Base-by-base conservation (phyloP, 2,797 vertebrate genomes). In the Pampus argenteus region DNA sequence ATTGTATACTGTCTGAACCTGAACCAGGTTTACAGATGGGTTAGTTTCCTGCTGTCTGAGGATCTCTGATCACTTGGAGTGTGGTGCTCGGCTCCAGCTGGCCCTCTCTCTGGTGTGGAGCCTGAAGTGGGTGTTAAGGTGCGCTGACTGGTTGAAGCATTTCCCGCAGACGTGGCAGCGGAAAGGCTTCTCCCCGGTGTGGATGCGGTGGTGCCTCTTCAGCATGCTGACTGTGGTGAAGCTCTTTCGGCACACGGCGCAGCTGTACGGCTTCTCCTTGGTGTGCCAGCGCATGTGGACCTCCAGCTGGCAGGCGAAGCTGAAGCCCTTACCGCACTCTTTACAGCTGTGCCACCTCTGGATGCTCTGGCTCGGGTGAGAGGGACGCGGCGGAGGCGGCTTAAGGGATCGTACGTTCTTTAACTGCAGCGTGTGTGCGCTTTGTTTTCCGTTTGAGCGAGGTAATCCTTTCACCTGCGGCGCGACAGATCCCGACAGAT, bases 251-350 rank as follows among this genome's bases (percentile, higher is more conserved):
- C 92, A 93, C 77, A 92, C 91, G 0, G 88, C 22, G 0, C 92
- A 93, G 77, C 86, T 83, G 88, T 92, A 93, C 0, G 92, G 92
- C 48, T 91, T 93, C 84, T 93, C 92, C 70, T 92, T 92, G n/a
- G 91, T 93, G 85, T 93, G 92, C 91, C 91, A 92, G 52, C 92
- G 91, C 90, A 91, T 93, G 88, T 93, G 92, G 4, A 93, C 91
- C 80, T 93, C 90, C 71, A 93, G 76, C 85, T 92, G 92, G 66
- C 92, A 93, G 75, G 92, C 90, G 0, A 93, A 93, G 74, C 88
- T 93, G 81, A 92, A 93, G 66, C 88, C 78, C 58, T 93, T 93
- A 3, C 92, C 91, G 0, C 92, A 93, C 71, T 92, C 91, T 2
- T 83, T 85, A 18, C 92, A 93, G 78, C 78, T 86, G 86, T 93